A percentile compares a stretch with the other conserved stretches of the same genome.
phyloP scores from a whole-genome alignment of 2,888 invertebrate genomes.

The Dinocampus coccinellae region DNA sequence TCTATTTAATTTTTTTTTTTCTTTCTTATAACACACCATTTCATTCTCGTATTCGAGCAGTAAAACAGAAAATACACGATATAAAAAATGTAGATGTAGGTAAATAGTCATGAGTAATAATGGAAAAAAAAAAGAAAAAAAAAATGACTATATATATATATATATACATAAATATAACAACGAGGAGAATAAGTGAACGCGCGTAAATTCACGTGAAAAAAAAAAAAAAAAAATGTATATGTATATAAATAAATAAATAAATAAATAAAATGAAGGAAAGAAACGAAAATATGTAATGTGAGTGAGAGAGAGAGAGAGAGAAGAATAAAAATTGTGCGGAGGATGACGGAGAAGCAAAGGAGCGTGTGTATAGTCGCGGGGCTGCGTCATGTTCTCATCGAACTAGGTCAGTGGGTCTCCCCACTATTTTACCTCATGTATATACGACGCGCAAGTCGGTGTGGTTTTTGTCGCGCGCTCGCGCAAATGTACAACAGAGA shows the following conservation, averaged over 20 bases:
- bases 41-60: not conserved
- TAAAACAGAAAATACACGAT: not conserved
- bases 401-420: slow-evolving; percentile 90
- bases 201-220: not conserved
- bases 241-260: not conserved
- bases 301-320: slow-evolving; percentile 30
- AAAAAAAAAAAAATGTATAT: not conserved
- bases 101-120: not conserved
- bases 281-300: not conserved
- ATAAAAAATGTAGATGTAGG: not conserved
- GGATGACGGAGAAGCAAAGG: slow-evolving; percentile 54
- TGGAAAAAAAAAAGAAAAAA: not conserved
- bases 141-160: too few relatives aligned
- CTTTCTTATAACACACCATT: too few relatives aligned
- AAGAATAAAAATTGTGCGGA: slow-evolving; percentile 40
- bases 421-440: slow-evolving; percentile 74
- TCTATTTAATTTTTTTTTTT: too few relatives aligned
- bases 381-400: slow-evolving; percentile 70
- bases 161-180: not conserved
- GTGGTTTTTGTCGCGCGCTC: slow-evolving; percentile 49
- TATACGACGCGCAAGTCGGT: slow-evolving; percentile 45
- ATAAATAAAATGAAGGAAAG: too few relatives aligned
- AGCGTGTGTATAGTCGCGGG: slow-evolving; percentile 57
- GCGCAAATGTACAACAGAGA: slow-evolving; percentile 31
- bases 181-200: not conserved